Percentiles rank a stretch among this genome's conserved stretches.
Evolutionary conservation across 2,113 vertebrate species (phyloP).

Genomic region (Cynopterus brachyotis): DNA sequence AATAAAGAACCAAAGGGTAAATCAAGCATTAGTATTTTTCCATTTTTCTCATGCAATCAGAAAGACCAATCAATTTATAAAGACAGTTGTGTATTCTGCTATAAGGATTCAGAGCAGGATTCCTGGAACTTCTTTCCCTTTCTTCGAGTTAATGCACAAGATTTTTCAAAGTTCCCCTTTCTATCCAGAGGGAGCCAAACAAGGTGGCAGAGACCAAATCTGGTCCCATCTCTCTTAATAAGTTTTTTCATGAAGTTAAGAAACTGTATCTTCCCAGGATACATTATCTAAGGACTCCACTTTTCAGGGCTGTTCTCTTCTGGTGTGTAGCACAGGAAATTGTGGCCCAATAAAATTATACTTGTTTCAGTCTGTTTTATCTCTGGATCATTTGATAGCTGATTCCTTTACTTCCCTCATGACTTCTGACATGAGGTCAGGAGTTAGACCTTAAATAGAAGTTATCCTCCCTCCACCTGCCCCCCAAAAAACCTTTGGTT

Average conservation of each 20-base stretch:
- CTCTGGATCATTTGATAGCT: background rate
- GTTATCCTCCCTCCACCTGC: no score
- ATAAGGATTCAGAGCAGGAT: background rate
- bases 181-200: background rate
- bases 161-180: background rate
- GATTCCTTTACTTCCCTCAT: background rate
- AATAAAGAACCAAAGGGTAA: constrained; percentile 47
- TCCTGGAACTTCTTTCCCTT: background rate
- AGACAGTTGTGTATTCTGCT: background rate
- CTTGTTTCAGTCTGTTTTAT: background rate
- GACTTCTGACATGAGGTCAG: background rate
- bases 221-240: background rate
- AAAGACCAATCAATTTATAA: constrained; percentile 10
- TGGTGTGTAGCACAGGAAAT: background rate
- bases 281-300: background rate
- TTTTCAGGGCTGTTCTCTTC: background rate
- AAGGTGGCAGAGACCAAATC: background rate
- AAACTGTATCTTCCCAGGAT: constrained; percentile 8
- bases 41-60: background rate
- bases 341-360: constrained; percentile 13
- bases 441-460: background rate
- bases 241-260: background rate
- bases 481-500: background rate
- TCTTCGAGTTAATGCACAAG: background rate
- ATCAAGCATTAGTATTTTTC: background rate